Conservation (phyloP, 30 jellyfish, hydroid and myxozoan species). For the Nemopilema nomurai region DNA sequence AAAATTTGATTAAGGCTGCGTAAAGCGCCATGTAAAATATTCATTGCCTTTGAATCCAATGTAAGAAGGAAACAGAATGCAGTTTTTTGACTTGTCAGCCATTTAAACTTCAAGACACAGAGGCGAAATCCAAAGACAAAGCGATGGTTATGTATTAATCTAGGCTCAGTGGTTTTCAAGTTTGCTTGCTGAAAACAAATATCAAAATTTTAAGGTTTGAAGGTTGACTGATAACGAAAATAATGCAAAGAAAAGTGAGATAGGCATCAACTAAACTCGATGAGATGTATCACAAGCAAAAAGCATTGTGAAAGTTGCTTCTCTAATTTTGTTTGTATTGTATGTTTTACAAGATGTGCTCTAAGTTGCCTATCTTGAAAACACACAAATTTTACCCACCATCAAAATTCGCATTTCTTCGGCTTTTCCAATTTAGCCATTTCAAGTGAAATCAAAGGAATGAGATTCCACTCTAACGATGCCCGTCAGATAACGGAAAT, state of each 20-base stretch:
- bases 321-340: too few species aligned
- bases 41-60: too few species aligned
- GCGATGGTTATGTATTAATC: not conserved
- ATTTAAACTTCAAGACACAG: not conserved
- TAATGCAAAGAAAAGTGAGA: too few species aligned
- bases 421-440: not conserved
- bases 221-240: not conserved
- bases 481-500: not conserved
- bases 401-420: not conserved
- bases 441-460: not conserved
- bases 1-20: too few species aligned
- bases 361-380: too few species aligned
- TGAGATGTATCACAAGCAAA: too few species aligned
- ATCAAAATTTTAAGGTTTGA: not conserved
- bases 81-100: not conserved
- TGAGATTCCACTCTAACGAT: not conserved
- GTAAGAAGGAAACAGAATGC: too few species aligned
- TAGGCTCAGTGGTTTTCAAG: not conserved
- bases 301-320: too few species aligned
- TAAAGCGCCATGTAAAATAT: too few species aligned
- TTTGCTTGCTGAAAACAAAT: not conserved
- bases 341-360: too few species aligned
- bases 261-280: too few species aligned
- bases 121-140: not conserved
- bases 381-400: too few species aligned